Conservation (phyloP, 2,888 invertebrate species). For the Proisotoma minuta region DNA sequence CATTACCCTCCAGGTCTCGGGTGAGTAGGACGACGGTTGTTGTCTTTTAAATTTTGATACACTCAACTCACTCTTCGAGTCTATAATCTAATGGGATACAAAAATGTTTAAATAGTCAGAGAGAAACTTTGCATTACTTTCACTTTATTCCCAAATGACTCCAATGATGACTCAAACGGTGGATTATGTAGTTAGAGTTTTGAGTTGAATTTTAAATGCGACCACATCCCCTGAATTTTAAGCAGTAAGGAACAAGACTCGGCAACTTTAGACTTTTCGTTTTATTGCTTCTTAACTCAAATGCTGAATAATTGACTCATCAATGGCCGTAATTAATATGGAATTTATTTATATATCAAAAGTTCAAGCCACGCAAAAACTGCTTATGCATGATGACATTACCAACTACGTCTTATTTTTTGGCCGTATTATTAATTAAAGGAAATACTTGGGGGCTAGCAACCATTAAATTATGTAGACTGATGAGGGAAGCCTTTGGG, state of each 20-base stretch:
- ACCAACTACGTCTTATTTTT: no score
- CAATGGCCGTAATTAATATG: no score
- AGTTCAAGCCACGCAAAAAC: no score
- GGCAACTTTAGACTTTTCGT: neutral
- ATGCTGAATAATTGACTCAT: no score
- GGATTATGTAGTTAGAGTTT: neutral
- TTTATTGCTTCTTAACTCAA: neutral
- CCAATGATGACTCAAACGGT: neutral
- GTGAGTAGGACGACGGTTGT: slow-evolving; percentile 21
- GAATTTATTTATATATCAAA: no score
- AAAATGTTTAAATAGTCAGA: neutral
- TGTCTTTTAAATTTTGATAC: neutral
- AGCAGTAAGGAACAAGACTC: neutral
- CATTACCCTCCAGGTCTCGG: slow-evolving; percentile 45
- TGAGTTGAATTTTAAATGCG: neutral
- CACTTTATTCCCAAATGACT: neutral
- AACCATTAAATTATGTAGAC: no score
- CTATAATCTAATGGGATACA: no score
- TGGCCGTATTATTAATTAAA: no score
- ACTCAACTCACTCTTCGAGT: neutral
- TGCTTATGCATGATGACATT: no score
- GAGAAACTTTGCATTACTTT: neutral
- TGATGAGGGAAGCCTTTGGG: no score
- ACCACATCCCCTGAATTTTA: slow-evolving; percentile 2
- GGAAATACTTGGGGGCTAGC: no score